Percentiles rank a stretch among this genome's conserved stretches.
Evolutionary conservation across 2,888 invertebrate genomes (phyloP).

Genomic region (Notocelia uddmanniana): DNA sequence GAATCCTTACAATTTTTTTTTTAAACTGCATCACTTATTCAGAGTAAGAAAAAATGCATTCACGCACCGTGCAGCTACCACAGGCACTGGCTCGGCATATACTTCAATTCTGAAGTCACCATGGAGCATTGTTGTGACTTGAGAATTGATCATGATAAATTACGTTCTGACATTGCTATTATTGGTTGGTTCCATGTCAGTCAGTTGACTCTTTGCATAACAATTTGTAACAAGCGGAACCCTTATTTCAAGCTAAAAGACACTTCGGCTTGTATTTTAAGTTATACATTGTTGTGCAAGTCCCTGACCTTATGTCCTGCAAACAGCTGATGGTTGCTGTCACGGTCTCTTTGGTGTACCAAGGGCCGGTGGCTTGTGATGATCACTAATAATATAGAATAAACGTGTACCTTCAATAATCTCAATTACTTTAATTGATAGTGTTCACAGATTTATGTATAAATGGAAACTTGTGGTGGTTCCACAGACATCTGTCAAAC

Average conservation of each 20-base stretch:
- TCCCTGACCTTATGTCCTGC: neutral
- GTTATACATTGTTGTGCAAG: neutral
- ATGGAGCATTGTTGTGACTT: too few relatives aligned
- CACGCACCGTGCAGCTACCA: too few relatives aligned
- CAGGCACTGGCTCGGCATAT: too few relatives aligned
- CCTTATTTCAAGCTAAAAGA: neutral
- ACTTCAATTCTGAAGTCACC: too few relatives aligned
- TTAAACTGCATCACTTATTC: too few relatives aligned
- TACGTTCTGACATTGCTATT: too few relatives aligned
- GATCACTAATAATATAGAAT: constrained; percentile 65
- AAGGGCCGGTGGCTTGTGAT: constrained; percentile 67
- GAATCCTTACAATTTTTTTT: too few relatives aligned
- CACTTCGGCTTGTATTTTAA: neutral
- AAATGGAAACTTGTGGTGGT: neutral
- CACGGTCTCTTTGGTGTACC: constrained; percentile 46
- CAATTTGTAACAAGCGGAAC: neutral
- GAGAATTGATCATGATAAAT: too few relatives aligned
- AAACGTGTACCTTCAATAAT: constrained; percentile 79
- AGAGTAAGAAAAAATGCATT: too few relatives aligned
- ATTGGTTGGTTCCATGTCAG: too few relatives aligned
- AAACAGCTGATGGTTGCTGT: neutral
- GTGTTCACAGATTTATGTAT: constrained; percentile 33
- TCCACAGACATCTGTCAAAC: neutral
- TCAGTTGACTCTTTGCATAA: neutral
- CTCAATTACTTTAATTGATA: constrained; percentile 71